Evolutionary conservation across 2,888 invertebrate species (phyloP), one percentile per base, ranked within the genome.

Genomic region (Mechanitis mazaeus): DNA sequence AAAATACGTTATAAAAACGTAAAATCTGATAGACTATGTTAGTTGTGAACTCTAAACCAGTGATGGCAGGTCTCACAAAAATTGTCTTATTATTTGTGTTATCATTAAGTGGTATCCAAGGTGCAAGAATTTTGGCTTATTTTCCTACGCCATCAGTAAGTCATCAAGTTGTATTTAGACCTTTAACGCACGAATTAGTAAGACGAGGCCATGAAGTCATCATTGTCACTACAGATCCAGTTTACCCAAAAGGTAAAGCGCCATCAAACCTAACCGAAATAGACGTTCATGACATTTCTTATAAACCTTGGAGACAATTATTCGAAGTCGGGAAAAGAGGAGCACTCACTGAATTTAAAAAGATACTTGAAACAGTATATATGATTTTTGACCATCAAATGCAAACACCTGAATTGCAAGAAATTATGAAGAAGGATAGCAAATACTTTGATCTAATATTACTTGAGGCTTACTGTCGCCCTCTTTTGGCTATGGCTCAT

Each of bases 61-160:
- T 20, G 20, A 20, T 20, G 20, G 20, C 20, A 20, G 20, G 20
- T 20, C 20, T 20, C 20, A 20, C 20, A 20, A 20, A 20, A 20
- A 20, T 20, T 20, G 1, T 20, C 20, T 20, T 20, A 20, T 20
- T 20, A 20, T 20, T 20, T 20, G 20, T 20, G 20, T 20, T 20
- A 20, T 20, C 1, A 20, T 20, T 20, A 20, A 20, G 20, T 20
- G 20, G 20, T 20, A 20, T 20, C 20, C 20, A 20, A 20, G 20
- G 20, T 3, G 78, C 79, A 3, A 75, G 73, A 56, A 85, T 87
- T 56, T 64, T 87, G 33, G 79, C 71, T 0, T 68, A 84, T 0
- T 70, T 81, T 45, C 74, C 84, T 2, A 70, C 73, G 2, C 76
- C 84, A 1, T 80, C 81, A 0, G 80, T 88, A 58, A 91, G 90